Percentiles rank a stretch among this genome's conserved stretches.
Evolutionary conservation across 2,888 invertebrate species (phyloP).

Genomic region (Mythimna pallens): DNA sequence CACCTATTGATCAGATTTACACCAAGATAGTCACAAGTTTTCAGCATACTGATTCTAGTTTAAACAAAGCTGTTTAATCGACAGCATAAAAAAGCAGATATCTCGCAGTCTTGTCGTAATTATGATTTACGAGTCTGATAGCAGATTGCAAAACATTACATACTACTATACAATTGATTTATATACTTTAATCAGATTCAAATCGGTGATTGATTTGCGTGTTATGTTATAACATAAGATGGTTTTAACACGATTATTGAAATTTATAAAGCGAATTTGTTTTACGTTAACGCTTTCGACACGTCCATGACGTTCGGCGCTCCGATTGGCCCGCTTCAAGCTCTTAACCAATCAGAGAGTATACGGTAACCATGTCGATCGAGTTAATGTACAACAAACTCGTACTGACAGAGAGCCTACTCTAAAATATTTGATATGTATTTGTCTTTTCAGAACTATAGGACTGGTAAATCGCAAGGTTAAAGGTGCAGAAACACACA

Average conservation of each 20-base stretch:
- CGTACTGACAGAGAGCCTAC: too few relatives aligned
- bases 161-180: background rate
- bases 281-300: too few relatives aligned
- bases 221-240: background rate
- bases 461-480: background rate
- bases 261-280: background rate
- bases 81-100: background rate
- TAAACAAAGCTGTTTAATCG: background rate
- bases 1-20: too few relatives aligned
- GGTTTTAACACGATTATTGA: background rate
- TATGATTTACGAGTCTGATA: background rate
- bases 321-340: too few relatives aligned
- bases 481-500: background rate
- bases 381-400: too few relatives aligned
- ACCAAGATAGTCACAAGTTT: background rate
- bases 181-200: background rate
- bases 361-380: too few relatives aligned
- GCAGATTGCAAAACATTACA: slow-evolving; percentile 7
- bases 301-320: too few relatives aligned
- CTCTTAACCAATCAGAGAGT: too few relatives aligned
- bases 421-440: too few relatives aligned
- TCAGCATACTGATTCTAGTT: background rate
- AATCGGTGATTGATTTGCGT: background rate
- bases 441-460: background rate
- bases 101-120: background rate